These are phyloP conservation scores for Trissolcus brochymenae DNA, from an alignment of 2,888 invertebrate species.

Conservation along the genomic window DNA sequence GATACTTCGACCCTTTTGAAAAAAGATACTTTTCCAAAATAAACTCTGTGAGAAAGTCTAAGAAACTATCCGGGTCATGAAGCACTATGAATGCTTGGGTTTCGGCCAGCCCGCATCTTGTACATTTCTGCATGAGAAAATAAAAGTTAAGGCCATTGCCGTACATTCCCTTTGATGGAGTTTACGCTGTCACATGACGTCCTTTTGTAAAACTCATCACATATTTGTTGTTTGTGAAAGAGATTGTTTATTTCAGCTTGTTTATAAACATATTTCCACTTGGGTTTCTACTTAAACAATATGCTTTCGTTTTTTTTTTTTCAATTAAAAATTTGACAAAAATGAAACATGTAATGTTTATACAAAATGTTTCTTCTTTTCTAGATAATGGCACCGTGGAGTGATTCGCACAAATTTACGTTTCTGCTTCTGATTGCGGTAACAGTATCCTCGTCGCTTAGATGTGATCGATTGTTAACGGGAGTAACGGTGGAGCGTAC, in stretches of 20 bases:
- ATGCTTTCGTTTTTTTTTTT: neutral
- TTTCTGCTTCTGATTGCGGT: slow-evolving; percentile 60
- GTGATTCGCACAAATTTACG: slow-evolving; percentile 56
- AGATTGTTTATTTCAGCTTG: too few relatives aligned
- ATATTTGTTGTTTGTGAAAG: neutral
- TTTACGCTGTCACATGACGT: neutral
- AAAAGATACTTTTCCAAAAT: slow-evolving; percentile 14
- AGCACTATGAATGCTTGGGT: slow-evolving; percentile 28
- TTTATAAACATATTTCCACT: too few relatives aligned
- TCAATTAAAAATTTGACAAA: neutral
- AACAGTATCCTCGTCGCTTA: slow-evolving; percentile 59
- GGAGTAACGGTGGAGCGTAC: slow-evolving; percentile 63
- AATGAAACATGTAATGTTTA: neutral
- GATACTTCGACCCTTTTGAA: neutral
- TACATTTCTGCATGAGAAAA: slow-evolving; percentile 43
- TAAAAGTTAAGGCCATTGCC: slow-evolving; percentile 18
- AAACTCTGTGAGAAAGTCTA: slow-evolving; percentile 12
- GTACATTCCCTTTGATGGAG: slow-evolving; percentile 29
- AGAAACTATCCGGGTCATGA: slow-evolving; percentile 43
- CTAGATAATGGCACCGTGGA: slow-evolving; percentile 56
- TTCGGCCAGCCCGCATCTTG: slow-evolving; percentile 33
- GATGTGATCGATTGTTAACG: slow-evolving; percentile 67
- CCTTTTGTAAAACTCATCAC: slow-evolving; percentile 3
- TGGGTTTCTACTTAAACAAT: too few relatives aligned
- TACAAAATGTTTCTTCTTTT: slow-evolving; percentile 13